These are phyloP conservation scores for cattle (Bos taurus) DNA, from an alignment of 2,113 vertebrate species.

Conservation along the genomic window DNA sequence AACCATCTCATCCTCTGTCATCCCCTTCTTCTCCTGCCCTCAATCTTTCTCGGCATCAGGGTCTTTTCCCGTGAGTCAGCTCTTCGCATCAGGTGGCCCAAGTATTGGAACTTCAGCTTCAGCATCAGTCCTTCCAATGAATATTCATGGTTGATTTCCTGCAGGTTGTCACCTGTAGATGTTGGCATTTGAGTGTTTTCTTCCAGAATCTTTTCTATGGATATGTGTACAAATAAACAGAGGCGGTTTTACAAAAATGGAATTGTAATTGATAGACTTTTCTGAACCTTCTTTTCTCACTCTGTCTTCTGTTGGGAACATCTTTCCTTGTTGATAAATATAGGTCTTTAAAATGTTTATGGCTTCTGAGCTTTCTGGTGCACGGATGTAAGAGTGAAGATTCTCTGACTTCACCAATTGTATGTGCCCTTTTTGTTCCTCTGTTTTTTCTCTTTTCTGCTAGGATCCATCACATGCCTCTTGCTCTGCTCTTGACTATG, in stretches of 20 bases:
- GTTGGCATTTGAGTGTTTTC: background rate
- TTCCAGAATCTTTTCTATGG: background rate
- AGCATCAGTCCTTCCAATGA: background rate
- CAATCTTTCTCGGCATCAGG: background rate
- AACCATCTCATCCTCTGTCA: background rate
- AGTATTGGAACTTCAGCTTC: background rate
- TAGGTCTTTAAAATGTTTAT: background rate
- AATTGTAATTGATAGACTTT: background rate
- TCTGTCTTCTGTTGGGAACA: background rate
- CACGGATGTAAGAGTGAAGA: background rate
- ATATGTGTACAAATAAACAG: background rate
- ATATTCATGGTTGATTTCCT: background rate
- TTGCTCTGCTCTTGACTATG: background rate
- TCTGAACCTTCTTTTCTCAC: background rate
- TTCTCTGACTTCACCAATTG: background rate
- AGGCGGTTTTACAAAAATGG: background rate
- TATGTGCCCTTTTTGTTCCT: background rate
- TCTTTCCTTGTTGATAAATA: background rate
- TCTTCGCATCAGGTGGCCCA: background rate
- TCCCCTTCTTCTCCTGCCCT: background rate
- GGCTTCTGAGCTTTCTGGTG: background rate
- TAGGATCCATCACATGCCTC: background rate
- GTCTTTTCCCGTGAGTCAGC: background rate
- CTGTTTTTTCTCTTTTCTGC: background rate
- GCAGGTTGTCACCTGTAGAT: background rate